Conservation (phyloP, 1,140 invertebrate species). For the Caenorhabditis latens region DNA sequence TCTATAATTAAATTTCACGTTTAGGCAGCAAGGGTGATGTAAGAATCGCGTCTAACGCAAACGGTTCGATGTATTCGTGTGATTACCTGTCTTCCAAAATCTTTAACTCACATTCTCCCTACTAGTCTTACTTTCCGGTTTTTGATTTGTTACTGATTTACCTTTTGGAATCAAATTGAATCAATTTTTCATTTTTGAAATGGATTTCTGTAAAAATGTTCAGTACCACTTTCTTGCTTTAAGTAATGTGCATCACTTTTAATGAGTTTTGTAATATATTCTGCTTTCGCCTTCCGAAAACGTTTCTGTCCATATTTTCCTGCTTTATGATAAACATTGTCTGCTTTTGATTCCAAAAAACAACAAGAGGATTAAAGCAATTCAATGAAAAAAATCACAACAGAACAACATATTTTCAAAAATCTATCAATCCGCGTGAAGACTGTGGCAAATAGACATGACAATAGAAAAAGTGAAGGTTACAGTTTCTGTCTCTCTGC, state of each 20-base stretch:
- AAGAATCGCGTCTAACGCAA: not conserved
- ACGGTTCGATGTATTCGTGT: conserved; percentile 44
- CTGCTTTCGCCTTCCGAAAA: not conserved
- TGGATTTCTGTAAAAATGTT: not conserved
- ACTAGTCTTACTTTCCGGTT: not conserved
- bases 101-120: too few relatives aligned
- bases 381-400: not conserved
- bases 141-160: not conserved
- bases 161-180: not conserved
- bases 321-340: too few relatives aligned
- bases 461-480: conserved; percentile 39
- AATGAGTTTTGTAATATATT: not conserved
- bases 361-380: not conserved
- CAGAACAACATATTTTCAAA: not conserved
- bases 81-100: conserved; percentile 9
- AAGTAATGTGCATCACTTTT: not conserved
- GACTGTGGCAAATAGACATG: not conserved
- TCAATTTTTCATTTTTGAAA: not conserved
- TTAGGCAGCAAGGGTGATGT: conserved; percentile 19
- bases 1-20: not conserved
- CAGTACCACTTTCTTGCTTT: not conserved
- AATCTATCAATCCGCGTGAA: not conserved
- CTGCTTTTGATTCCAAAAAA: too few relatives aligned
- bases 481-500: conserved; percentile 13
- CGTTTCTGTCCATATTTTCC: too few relatives aligned